Evolutionary conservation across 2,888 invertebrate genomes (phyloP).

Genomic region (Leptopilina syphax): DNA sequence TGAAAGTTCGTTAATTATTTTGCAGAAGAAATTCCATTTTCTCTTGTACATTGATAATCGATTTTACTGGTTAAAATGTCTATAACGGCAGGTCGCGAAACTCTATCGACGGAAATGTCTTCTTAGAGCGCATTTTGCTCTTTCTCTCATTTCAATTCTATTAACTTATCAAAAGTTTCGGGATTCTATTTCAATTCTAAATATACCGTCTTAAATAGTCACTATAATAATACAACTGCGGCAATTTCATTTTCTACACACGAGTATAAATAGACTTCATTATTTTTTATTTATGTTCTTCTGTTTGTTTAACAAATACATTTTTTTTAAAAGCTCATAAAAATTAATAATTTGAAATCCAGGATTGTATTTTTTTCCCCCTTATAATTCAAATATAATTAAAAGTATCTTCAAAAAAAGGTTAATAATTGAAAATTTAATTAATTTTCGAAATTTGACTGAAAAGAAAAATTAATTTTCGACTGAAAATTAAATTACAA

Average conservation of each 20-base stretch:
- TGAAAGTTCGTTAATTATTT: conserved; percentile 11
- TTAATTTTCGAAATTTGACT: too few species aligned
- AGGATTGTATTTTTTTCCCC: too few species aligned
- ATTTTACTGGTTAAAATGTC: background rate
- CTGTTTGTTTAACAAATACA: background rate
- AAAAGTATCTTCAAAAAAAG: too few species aligned
- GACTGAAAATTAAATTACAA: too few species aligned
- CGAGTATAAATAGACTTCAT: conserved; percentile 16
- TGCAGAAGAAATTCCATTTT: background rate
- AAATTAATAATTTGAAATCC: too few species aligned
- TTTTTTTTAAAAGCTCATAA: background rate
- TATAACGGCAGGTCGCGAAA: conserved; percentile 20
- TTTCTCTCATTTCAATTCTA: conserved; percentile 23
- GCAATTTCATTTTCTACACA: too few species aligned
- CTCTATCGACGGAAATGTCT: conserved; percentile 29
- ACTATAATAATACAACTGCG: too few species aligned
- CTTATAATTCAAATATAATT: too few species aligned
- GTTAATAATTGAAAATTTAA: too few species aligned
- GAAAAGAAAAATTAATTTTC: too few species aligned
- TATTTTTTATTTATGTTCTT: background rate
- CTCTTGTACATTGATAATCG: background rate
- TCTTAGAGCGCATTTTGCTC: background rate
- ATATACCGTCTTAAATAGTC: background rate
- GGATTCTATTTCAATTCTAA: conserved; percentile 6
- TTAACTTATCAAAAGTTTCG: conserved; percentile 24